These are phyloP conservation scores for Chymomyza costata DNA, from an alignment of 1,140 invertebrate species.

Conservation along the genomic window DNA sequence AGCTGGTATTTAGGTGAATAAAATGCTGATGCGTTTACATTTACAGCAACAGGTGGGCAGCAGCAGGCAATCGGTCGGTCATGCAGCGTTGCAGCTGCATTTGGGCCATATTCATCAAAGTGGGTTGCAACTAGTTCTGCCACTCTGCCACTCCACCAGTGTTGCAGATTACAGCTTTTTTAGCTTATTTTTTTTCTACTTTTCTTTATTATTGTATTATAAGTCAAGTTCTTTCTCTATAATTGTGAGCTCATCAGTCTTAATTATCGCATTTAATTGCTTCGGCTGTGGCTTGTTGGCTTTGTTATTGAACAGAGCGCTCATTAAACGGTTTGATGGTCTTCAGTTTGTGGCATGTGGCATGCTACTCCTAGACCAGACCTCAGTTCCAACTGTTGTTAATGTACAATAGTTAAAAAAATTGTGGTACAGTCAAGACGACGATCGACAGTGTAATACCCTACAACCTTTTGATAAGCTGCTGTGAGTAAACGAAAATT, in stretches of 20 bases:
- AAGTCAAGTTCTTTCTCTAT: too few species aligned
- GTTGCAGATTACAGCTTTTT: too few species aligned
- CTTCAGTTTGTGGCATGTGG: too few species aligned
- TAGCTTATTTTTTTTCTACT: too few species aligned
- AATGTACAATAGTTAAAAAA: too few species aligned
- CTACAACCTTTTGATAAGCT: too few species aligned
- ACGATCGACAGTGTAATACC: too few species aligned
- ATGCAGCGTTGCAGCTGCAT: constrained; percentile 14
- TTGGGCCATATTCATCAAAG: constrained; percentile 8
- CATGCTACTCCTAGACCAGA: too few species aligned
- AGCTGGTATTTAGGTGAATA: constrained; percentile 29
- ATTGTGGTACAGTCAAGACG: too few species aligned
- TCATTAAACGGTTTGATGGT: constrained; percentile 18
- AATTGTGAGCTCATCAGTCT: constrained; percentile 28
- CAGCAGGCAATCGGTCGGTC: constrained; percentile 12
- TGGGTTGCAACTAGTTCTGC: constrained; percentile 7
- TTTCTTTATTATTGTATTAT: too few species aligned
- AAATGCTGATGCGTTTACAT: constrained; percentile 8
- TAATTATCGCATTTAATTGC: constrained; percentile 33
- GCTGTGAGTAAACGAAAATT: too few species aligned
- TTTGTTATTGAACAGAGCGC: constrained; percentile 3
- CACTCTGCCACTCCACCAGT: constrained; percentile 10
- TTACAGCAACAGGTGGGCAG: constrained; percentile 8
- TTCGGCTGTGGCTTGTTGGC: neutral
- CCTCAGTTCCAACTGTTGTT: too few species aligned